Base-by-base conservation (phyloP, 2,888 invertebrate genomes). In the Heliconius cydno region DNA sequence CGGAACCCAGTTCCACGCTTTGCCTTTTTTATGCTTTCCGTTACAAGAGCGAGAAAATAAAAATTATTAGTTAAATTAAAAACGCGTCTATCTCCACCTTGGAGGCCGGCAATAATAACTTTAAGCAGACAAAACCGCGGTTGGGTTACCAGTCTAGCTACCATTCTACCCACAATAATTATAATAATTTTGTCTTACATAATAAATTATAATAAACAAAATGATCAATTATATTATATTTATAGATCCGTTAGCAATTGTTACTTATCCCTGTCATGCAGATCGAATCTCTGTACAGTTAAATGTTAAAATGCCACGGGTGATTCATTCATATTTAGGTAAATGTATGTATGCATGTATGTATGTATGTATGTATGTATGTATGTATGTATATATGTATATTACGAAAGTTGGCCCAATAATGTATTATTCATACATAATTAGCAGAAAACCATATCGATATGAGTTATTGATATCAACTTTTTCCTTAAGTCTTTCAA, bases 211-310 rank as follows among this genome's bases (percentile, higher is more conserved):
- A 25, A n/a, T 25, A n/a, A 41, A n/a, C 7, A 19, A 68, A 25
- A 68, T 25, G 4, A 41, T 12, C 15, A 70, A 41, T 70, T 41
- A 30, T 25, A 46, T 25, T 38, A 38, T 68, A 41, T 70, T 41
- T 70, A 41, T 25, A 72, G 9, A 57, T 72, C 70, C 70, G 70
- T 70, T 70, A 70, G 25, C 25, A 70, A 70, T 70, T 41, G 70
- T 70, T 70, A 1, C 70, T n/a, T 38, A 80, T 82, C 52, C 75
- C 83, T 79, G 79, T 41, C 78, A 84, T 84, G 70, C 82, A 82
- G 83, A 84, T 85, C 80, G 65, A 71, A 86, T 84, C 85, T 81
- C 72, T 80, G 82, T 85, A 85, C 86, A 84, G 84, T 85, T 84
- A 85, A 84, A 81, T 82, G 77, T 80, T 75, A 82, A 52, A 84